phyloP scores from a whole-genome alignment of 2,888 invertebrate species.

The Eretmocerus hayati region DNA sequence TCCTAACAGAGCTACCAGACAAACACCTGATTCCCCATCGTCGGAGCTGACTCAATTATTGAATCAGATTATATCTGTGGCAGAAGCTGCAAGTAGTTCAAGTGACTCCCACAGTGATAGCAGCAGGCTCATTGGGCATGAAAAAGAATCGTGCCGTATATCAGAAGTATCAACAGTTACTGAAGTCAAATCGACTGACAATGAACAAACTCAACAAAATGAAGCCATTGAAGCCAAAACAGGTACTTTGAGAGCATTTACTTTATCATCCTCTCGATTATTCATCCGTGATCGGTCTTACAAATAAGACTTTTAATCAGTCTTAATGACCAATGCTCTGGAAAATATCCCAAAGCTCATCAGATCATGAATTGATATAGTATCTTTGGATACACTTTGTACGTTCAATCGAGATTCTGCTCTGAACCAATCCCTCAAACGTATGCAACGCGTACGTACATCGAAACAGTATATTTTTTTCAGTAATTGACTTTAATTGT shows the following conservation, averaged over 20 bases:
- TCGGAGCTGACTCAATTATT: constrained; percentile 32
- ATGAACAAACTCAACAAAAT: constrained; percentile 7
- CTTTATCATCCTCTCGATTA: background rate
- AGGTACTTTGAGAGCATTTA: constrained; percentile 7
- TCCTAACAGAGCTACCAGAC: constrained; percentile 3
- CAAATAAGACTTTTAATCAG: too few relatives aligned
- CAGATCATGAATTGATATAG: too few relatives aligned
- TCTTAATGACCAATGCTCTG: too few relatives aligned
- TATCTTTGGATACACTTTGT: too few relatives aligned
- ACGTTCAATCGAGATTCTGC: too few relatives aligned
- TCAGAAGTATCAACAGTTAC: background rate
- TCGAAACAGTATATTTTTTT: too few relatives aligned
- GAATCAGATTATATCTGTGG: constrained; percentile 28
- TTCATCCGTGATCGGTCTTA: too few relatives aligned
- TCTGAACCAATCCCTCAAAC: too few relatives aligned
- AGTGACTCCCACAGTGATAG: background rate
- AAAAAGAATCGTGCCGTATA: constrained; percentile 1
- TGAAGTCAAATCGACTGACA: too few relatives aligned
- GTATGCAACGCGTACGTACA: too few relatives aligned
- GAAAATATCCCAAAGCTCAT: too few relatives aligned
- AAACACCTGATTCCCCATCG: constrained; percentile 28
- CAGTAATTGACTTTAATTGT: too few relatives aligned
- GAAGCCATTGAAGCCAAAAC: constrained; percentile 5
- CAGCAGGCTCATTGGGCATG: background rate
- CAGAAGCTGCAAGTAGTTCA: constrained; percentile 24